These are phyloP conservation scores for Oreamnos americanus DNA, from an alignment of 2,113 vertebrate species.

Conservation along the genomic window DNA sequence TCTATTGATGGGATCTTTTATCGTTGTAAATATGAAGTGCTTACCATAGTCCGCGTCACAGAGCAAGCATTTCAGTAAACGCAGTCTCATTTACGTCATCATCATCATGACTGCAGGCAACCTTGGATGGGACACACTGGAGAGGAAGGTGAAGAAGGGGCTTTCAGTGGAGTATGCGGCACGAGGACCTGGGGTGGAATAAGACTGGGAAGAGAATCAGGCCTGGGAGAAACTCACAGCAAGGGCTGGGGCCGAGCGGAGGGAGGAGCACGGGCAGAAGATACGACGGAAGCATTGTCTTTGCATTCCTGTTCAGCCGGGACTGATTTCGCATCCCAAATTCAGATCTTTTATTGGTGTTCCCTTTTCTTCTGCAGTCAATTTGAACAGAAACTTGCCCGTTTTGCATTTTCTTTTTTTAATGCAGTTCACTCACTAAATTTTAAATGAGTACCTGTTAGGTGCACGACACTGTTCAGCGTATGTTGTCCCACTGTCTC, in stretches of 20 bases:
- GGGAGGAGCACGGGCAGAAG: neutral
- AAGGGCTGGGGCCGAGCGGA: neutral
- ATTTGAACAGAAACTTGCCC: neutral
- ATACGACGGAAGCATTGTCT: neutral
- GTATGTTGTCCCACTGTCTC: neutral
- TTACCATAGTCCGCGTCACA: neutral
- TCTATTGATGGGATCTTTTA: neutral
- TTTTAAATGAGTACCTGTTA: neutral
- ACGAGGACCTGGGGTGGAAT: neutral
- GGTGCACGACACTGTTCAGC: accelerated
- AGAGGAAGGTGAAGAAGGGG: neutral
- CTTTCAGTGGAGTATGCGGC: neutral
- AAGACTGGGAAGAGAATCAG: neutral
- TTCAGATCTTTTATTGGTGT: neutral
- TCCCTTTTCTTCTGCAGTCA: neutral
- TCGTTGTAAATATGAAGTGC: neutral
- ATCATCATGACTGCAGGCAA: neutral
- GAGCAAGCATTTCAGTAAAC: neutral
- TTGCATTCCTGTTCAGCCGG: neutral
- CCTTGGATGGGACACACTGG: accelerated
- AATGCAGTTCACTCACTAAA: neutral
- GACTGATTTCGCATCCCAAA: neutral
- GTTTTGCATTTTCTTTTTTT: neutral
- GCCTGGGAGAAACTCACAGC: neutral
- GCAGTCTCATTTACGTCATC: neutral